phyloP scores from a whole-genome alignment of 1,140 invertebrate species.

The Hylyphantes graminicola region DNA sequence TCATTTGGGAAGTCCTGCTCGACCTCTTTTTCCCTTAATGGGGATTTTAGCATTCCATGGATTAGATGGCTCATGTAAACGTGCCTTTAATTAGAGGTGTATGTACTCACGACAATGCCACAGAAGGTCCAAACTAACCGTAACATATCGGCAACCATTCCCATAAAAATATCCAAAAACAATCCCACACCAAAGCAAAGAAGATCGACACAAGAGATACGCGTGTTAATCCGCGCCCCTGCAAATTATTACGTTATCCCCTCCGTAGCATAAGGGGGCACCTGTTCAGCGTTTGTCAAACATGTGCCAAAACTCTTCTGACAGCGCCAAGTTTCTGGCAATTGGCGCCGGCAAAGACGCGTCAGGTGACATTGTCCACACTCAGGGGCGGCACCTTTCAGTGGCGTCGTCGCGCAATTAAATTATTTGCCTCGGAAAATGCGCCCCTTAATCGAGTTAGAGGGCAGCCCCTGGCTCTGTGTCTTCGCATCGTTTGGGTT shows the following conservation, averaged over 20 bases:
- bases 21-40: no score
- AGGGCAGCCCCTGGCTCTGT: background rate
- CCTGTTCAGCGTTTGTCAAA: slow-evolving; percentile 47
- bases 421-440: slow-evolving; percentile 55
- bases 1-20: no score
- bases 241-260: slow-evolving; percentile 7
- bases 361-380: slow-evolving; percentile 57
- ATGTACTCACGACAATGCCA: no score
- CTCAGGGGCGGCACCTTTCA: slow-evolving; percentile 35
- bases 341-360: slow-evolving; percentile 45
- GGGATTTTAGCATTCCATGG: no score
- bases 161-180: no score
- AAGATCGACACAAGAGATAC: no score
- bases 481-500: slow-evolving; percentile 55
- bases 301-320: slow-evolving; percentile 38
- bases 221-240: no score
- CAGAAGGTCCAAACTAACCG: no score
- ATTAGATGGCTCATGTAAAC: no score
- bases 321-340: slow-evolving; percentile 50
- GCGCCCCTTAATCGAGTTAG: slow-evolving; percentile 54
- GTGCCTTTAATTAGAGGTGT: no score
- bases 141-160: no score
- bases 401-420: slow-evolving; percentile 51
- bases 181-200: no score
- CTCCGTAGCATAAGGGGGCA: background rate